A percentile compares a stretch with the other conserved stretches of the same genome.
phyloP scores from a whole-genome alignment of 1,140 invertebrate genomes.

The Heliothis subflexa region DNA sequence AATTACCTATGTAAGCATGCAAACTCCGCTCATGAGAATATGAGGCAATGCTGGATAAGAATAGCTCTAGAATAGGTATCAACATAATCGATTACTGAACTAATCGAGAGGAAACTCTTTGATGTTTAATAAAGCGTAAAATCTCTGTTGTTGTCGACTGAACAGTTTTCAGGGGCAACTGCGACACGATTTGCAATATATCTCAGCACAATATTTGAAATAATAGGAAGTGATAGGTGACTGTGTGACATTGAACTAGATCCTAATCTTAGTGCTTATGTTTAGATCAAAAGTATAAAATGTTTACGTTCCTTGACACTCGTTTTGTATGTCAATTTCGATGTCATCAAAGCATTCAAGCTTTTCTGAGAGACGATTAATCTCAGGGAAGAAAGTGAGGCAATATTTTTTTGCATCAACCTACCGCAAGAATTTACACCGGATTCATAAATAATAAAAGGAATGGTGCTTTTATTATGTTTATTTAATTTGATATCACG shows the following conservation, averaged over 20 bases:
- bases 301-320: neutral
- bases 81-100: conserved; percentile 60
- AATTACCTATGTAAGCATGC: neutral
- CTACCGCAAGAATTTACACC: too few species aligned
- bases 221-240: conserved; percentile 46
- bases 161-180: conserved; percentile 70
- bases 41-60: conserved; percentile 10
- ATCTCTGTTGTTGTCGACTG: conserved; percentile 64
- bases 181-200: conserved; percentile 31
- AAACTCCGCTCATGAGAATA: neutral
- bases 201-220: conserved; percentile 30
- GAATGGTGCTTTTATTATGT: too few species aligned
- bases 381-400: too few species aligned
- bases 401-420: too few species aligned
- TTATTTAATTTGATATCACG: too few species aligned
- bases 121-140: conserved; percentile 70
- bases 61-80: conserved; percentile 18
- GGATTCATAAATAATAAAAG: too few species aligned
- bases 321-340: neutral
- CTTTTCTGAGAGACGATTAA: too few species aligned
- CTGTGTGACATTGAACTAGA: conserved; percentile 38
- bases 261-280: conserved; percentile 22
- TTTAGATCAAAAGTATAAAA: neutral
- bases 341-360: too few species aligned
- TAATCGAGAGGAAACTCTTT: conserved; percentile 76